These are phyloP conservation scores for Phrynocephalus guinanensis DNA, from an alignment of 2,797 vertebrate species.

Conservation along the genomic window DNA sequence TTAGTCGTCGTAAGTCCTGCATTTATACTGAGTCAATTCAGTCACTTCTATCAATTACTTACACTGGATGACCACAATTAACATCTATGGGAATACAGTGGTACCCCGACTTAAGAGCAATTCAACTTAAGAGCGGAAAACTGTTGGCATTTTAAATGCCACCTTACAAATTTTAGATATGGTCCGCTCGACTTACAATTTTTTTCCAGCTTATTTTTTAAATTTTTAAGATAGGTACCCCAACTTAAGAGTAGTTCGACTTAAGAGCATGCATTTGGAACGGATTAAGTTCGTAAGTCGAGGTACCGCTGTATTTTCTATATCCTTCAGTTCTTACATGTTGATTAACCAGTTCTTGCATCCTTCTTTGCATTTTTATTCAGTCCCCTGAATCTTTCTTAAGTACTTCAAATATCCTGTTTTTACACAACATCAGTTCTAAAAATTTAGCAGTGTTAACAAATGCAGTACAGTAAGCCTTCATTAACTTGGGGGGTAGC, in stretches of 20 bases:
- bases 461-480: background rate
- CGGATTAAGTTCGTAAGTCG: no score
- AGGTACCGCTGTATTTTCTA: slow-evolving; percentile 1
- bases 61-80: background rate
- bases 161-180: no score
- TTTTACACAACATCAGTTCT: background rate
- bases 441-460: background rate
- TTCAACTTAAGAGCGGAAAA: no score
- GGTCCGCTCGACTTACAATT: no score
- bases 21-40: background rate
- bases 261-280: no score
- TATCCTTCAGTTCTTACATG: slow-evolving; percentile 7
- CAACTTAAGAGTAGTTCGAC: no score
- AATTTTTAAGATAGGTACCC: no score
- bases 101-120: no score
- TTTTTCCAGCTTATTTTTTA: no score
- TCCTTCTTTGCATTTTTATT: background rate
- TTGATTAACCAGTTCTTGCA: background rate
- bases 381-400: background rate
- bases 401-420: background rate
- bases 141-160: no score
- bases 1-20: background rate
- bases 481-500: slow-evolving; percentile 6
- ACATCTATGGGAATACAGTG: background rate
- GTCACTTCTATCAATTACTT: background rate